These are phyloP conservation scores for Charadrius vociferus DNA, from an alignment of 2,113 vertebrate species.

Conservation along the genomic window DNA sequence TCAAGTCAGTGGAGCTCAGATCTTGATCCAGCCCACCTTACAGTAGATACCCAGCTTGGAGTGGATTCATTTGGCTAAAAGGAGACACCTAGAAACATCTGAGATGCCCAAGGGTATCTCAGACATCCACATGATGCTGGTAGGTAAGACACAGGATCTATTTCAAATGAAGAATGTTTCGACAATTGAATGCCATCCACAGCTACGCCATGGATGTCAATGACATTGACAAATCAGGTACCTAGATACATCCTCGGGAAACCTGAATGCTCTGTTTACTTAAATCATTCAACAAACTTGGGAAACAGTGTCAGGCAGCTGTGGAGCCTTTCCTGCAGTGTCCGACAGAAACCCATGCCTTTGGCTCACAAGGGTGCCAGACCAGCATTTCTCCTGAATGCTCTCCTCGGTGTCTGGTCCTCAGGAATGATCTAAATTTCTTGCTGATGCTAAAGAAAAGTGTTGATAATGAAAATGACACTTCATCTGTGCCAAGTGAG, in stretches of 20 bases:
- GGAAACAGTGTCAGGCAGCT: neutral
- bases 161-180: neutral
- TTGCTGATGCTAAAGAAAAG: neutral
- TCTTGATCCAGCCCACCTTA: neutral
- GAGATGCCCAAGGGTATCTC: neutral
- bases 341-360: neutral
- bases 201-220: neutral
- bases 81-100: neutral
- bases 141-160: neutral
- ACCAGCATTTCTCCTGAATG: neutral
- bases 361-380: neutral
- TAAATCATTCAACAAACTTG: neutral
- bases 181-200: neutral
- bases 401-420: neutral
- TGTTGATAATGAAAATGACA: neutral
- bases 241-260: neutral
- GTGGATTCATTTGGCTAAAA: neutral
- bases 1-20: neutral
- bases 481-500: neutral
- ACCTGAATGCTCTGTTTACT: neutral
- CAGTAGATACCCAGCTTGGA: neutral
- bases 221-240: neutral
- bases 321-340: neutral
- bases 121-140: neutral
- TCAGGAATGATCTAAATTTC: neutral